Evolutionary conservation across 2,797 vertebrate species (phyloP).

Genomic region (Hapalemur alaotrensis): DNA sequence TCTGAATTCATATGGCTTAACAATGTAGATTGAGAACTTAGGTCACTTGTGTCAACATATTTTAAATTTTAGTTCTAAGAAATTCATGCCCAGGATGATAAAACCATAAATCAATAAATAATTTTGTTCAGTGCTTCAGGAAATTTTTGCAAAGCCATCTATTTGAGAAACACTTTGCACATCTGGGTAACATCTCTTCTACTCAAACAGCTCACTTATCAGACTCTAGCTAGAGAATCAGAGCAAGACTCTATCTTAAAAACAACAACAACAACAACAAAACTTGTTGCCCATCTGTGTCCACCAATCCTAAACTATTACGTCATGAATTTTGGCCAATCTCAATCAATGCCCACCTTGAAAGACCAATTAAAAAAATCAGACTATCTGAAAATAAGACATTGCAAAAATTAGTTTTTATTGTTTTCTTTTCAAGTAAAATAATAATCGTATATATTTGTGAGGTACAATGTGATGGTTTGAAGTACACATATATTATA

Average conservation of each 20-base stretch:
- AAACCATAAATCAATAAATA: background rate
- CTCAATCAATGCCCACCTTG: background rate
- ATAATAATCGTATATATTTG: background rate
- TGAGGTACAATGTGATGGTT: background rate
- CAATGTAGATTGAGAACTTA: background rate
- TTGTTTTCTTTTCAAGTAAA: background rate
- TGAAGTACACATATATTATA: background rate
- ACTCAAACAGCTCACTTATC: background rate
- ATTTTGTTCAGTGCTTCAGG: background rate
- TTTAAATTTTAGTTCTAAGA: background rate
- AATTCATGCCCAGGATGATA: background rate
- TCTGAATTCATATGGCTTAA: background rate
- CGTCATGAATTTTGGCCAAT: background rate
- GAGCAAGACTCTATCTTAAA: too few species aligned
- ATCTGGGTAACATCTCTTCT: background rate
- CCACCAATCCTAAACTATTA: background rate
- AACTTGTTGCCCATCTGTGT: background rate
- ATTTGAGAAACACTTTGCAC: background rate
- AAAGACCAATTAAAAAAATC: background rate
- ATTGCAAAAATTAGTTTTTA: background rate
- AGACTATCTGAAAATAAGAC: background rate
- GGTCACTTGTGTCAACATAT: background rate
- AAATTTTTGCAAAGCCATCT: background rate
- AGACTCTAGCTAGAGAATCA: background rate
- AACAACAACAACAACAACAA: background rate